Percentiles rank a stretch among this genome's conserved stretches.
Conservation (phyloP, 2,797 vertebrate genomes). For the Sorex maritimensis region DNA sequence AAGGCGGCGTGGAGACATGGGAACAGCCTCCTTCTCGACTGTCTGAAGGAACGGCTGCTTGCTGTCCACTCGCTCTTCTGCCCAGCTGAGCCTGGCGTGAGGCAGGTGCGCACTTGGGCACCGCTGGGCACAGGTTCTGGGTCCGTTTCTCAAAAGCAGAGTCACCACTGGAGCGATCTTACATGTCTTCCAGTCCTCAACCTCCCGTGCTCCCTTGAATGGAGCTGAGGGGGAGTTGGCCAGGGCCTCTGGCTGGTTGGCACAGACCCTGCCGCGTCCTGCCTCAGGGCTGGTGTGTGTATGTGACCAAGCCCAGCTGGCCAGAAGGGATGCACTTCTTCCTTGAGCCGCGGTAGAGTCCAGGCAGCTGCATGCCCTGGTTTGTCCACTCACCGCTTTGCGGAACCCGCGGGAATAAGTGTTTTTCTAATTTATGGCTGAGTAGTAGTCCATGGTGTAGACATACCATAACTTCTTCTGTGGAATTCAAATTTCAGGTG, state of each 20-base stretch:
- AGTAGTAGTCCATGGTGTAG: too few relatives aligned
- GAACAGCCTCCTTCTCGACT: too few relatives aligned
- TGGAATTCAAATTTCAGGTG: conserved; percentile 47
- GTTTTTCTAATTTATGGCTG: neutral
- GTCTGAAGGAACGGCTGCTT: neutral
- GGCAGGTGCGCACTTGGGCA: neutral
- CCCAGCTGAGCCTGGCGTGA: neutral
- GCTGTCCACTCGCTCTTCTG: too few relatives aligned
- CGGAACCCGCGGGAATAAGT: conserved; percentile 59
- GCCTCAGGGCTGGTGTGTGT: neutral
- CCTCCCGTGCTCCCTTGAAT: neutral
- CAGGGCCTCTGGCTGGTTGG: too few relatives aligned
- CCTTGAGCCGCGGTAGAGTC: neutral
- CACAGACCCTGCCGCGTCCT: neutral
- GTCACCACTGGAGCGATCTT: neutral
- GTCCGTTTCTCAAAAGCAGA: neutral
- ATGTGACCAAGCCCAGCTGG: neutral
- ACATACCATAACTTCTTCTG: too few relatives aligned
- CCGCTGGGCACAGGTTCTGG: neutral
- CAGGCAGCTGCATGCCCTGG: neutral
- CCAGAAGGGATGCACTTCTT: neutral
- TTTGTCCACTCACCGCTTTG: neutral
- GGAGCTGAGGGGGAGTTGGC: neutral
- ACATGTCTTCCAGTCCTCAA: neutral
- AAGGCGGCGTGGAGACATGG: neutral